Evolutionary conservation across 2,113 vertebrate genomes (phyloP).

Genomic region (Sarotherodon lohbergeri): DNA sequence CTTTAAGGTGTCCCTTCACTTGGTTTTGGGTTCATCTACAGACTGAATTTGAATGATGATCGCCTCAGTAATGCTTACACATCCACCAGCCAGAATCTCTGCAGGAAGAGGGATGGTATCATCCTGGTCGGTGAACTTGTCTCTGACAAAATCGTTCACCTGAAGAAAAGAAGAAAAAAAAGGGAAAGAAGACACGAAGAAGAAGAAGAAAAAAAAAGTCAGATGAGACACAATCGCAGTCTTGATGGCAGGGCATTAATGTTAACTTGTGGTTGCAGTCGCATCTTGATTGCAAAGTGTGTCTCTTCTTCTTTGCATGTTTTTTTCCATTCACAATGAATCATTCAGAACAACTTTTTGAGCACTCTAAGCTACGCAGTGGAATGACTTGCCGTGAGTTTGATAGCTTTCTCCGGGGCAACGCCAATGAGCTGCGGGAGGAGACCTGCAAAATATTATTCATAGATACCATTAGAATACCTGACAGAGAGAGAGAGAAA

Average conservation of each 20-base stretch:
- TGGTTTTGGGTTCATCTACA: not conserved
- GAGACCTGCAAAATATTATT: conserved; percentile 83
- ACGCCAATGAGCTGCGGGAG: conserved; percentile 95
- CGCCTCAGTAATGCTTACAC: conserved; percentile 77
- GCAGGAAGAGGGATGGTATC: conserved; percentile 82
- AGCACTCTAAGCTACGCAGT: conserved; percentile 24
- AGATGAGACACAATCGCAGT: conserved; percentile 43
- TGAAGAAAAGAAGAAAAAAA: conserved; percentile 46
- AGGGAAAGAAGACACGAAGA: not conserved
- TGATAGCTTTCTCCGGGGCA: conserved; percentile 97
- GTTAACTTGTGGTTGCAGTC: conserved; percentile 50
- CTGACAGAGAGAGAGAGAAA: conserved; percentile 26
- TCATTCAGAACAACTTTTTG: conserved; percentile 26
- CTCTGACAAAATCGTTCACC: conserved; percentile 96
- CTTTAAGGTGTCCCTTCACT: not conserved
- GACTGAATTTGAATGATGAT: not conserved
- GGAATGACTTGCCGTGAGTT: conserved; percentile 89
- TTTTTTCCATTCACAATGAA: conserved; percentile 44
- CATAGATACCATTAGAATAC: conserved; percentile 61
- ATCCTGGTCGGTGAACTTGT: conserved; percentile 88
- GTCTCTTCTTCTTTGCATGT: conserved; percentile 14
- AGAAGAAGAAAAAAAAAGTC: conserved; percentile 1
- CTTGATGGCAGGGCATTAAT: conserved; percentile 44
- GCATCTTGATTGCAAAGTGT: conserved; percentile 47
- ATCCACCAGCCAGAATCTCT: conserved; percentile 87